Conservation (phyloP, 2,113 vertebrate genomes). For the Canis aureus region DNA sequence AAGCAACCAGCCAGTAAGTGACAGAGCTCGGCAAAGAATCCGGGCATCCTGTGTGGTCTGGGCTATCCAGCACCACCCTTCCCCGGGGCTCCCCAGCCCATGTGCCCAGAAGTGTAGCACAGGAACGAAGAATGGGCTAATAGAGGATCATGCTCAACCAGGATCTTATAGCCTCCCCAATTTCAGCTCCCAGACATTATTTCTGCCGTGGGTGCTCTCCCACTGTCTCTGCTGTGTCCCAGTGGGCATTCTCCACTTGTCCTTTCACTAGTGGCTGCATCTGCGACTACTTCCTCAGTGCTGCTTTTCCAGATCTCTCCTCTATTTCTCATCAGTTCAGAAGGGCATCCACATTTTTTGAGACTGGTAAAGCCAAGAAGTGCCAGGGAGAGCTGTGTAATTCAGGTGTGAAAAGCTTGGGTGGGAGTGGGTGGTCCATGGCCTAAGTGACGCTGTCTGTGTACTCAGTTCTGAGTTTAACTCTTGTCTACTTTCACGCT, state of each 20-base stretch:
- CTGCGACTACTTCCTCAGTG: too few species aligned
- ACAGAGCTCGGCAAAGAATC: background rate
- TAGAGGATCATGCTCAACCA: background rate
- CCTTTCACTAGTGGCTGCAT: fast-evolving
- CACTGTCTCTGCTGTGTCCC: background rate
- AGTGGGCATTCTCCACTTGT: fast-evolving
- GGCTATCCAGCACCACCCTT: background rate
- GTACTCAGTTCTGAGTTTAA: background rate
- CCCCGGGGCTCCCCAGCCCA: background rate
- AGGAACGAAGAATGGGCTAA: background rate
- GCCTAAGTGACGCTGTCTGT: background rate
- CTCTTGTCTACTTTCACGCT: slow-evolving; percentile 24
- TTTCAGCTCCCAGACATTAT: fast-evolving
- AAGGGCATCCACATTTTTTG: background rate
- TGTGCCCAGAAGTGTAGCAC: background rate
- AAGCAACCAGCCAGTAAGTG: background rate
- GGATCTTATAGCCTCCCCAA: fast-evolving
- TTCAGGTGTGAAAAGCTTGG: background rate
- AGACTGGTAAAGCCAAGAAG: background rate
- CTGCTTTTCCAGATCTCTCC: background rate
- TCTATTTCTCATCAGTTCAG: background rate
- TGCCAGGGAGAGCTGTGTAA: background rate
- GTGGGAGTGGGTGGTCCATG: background rate
- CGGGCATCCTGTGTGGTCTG: background rate
- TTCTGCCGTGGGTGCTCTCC: fast-evolving